Evolutionary conservation across 2,113 vertebrate species (phyloP).

Genomic region (Pao palembangensis): DNA sequence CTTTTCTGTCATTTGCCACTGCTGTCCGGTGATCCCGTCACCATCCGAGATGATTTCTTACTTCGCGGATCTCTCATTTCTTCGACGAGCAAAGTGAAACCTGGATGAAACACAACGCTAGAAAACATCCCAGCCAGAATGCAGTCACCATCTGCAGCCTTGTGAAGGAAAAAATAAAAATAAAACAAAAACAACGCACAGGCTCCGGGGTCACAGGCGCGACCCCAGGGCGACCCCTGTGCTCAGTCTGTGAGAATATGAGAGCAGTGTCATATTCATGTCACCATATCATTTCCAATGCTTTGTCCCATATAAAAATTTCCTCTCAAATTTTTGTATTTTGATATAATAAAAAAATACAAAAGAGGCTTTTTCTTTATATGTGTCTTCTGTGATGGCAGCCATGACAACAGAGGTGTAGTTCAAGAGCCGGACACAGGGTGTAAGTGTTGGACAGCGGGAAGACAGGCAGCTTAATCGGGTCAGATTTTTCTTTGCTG

Average conservation of each 20-base stretch:
- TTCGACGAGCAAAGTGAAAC: slow-evolving; percentile 56
- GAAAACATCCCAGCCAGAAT: slow-evolving; percentile 23
- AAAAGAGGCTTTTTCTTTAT: slow-evolving; percentile 52
- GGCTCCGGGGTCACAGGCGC: slow-evolving; percentile 45
- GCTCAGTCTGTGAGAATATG: slow-evolving; percentile 68
- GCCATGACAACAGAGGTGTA: slow-evolving; percentile 34
- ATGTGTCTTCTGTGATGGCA: slow-evolving; percentile 6
- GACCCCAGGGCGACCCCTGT: slow-evolving; percentile 56
- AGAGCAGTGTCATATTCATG: slow-evolving; percentile 73
- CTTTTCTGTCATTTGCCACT: slow-evolving; percentile 71
- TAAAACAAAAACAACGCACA: not conserved
- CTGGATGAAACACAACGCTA: slow-evolving; percentile 48
- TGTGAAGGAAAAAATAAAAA: slow-evolving; percentile 34
- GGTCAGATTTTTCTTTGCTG: not conserved
- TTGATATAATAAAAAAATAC: slow-evolving; percentile 81
- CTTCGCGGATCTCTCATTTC: slow-evolving; percentile 59
- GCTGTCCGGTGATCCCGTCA: slow-evolving; percentile 70
- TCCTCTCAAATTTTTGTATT: slow-evolving; percentile 83
- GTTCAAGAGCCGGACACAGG: slow-evolving; percentile 59
- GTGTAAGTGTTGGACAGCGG: slow-evolving; percentile 61
- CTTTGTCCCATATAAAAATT: slow-evolving; percentile 77
- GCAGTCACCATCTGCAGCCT: slow-evolving; percentile 50
- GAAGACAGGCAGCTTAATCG: slow-evolving; percentile 3
- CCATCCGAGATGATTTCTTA: slow-evolving; percentile 65
- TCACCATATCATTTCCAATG: slow-evolving; percentile 77